Evolutionary conservation across 2,113 vertebrate species (phyloP), one percentile per base, ranked within the genome.

Genomic region (Tor tambroides): DNA sequence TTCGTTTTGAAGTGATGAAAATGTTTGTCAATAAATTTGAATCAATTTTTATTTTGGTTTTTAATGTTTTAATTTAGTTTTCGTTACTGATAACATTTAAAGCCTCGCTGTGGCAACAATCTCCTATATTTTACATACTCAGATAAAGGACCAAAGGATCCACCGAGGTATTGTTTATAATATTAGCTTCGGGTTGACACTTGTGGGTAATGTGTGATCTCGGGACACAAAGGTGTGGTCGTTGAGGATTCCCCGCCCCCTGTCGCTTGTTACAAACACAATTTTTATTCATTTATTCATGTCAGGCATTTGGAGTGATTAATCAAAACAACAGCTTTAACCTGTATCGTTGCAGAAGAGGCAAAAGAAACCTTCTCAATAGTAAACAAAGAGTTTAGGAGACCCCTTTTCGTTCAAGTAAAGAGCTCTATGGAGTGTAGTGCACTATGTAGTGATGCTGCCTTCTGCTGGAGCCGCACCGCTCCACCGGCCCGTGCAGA

Each of bases 401-500:
- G 6, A 1, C 1, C 6, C 23, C 6, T 46, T 5, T 49, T 49
- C n/a, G 46, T 7, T 14, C 3, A 67, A 83, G 43, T 83, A 51
- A 14, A 35, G 17, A 83, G 23, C 56, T 59, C 71, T 67, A 46
- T 78, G 67, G 46, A 65, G 71, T 84, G 65, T 74, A 76, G 41
- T 86, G 77, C 81, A 61, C 93, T 91, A 90, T 80, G 83, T 85
- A 88, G 88, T 90, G 87, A 78, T 89, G 88, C 88, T 87, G 93
- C 90, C 91, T 91, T 84, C 92, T 92, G 91, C 91, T 90, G 91
- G 93, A 92, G 91, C 91, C 82, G 93, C 94, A 90, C 92, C 92
- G 95, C 95, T 94, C 94, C 96, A 91, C 94, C 96, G 94, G 96
- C 98, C 98, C 97, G 97, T 99, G 97, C 97, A 96, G 96, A 95